Conservation (phyloP, 2,113 vertebrate species). For the Xenopus laevis region DNA sequence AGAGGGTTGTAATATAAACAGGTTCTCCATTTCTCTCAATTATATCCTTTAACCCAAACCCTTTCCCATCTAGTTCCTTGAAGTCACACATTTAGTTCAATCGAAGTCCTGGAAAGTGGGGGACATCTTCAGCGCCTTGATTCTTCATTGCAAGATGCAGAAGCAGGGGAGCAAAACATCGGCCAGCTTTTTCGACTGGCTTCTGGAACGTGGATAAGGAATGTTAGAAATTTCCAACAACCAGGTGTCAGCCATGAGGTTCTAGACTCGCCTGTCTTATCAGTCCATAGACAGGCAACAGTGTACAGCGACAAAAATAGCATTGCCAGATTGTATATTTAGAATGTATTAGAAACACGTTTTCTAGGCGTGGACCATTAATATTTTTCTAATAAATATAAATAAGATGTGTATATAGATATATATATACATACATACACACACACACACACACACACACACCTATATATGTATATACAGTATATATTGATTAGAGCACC, state of each 20-base stretch:
- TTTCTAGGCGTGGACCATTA: slow-evolving; percentile 35
- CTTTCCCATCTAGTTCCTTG: slow-evolving; percentile 76
- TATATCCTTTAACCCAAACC: background rate
- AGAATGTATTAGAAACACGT: slow-evolving; percentile 35
- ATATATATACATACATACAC: background rate
- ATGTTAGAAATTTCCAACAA: background rate
- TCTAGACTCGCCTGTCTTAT: background rate
- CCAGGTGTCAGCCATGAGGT: background rate
- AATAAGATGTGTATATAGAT: slow-evolving; percentile 23
- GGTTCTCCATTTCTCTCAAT: background rate
- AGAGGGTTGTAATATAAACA: too few relatives aligned
- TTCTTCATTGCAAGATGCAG: slow-evolving; percentile 82
- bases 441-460: too few relatives aligned
- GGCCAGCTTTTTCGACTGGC: slow-evolving; percentile 91
- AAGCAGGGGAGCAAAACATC: slow-evolving; percentile 60
- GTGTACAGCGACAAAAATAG: slow-evolving; percentile 11
- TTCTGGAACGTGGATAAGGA: slow-evolving; percentile 76
- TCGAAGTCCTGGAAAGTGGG: slow-evolving; percentile 88
- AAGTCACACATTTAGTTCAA: slow-evolving; percentile 82
- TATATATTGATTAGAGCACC: slow-evolving; percentile 5
- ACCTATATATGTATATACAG: background rate
- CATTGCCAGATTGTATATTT: slow-evolving; percentile 41
- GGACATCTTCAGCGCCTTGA: slow-evolving; percentile 83
- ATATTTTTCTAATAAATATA: slow-evolving; percentile 43
- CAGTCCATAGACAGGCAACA: slow-evolving; percentile 1